Percentiles rank a stretch among this genome's conserved stretches.
Conservation (phyloP, 2,888 invertebrate species). For the Drosophila mayaguana region DNA sequence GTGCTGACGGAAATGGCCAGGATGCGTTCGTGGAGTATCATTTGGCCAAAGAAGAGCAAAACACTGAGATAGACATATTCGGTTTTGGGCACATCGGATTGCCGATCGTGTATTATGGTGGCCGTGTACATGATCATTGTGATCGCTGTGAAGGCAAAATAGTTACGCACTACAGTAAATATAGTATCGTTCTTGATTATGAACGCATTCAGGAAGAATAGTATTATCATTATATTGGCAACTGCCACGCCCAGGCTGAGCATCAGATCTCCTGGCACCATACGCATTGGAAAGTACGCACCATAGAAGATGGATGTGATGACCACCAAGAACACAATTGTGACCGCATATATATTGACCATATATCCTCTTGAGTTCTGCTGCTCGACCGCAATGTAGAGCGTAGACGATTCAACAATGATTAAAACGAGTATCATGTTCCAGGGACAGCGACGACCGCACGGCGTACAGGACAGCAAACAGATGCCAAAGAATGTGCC, state of each 20-base stretch:
- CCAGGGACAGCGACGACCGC: conserved; percentile 54
- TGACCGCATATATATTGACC: conserved; percentile 54
- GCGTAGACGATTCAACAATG: conserved; percentile 64
- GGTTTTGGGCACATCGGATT: conserved; percentile 60
- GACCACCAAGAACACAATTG: conserved; percentile 56
- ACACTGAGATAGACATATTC: conserved; percentile 65
- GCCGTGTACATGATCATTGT: conserved; percentile 66
- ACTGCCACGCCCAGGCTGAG: conserved; percentile 61
- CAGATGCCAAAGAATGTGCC: conserved; percentile 60
- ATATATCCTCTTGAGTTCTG: conserved; percentile 33
- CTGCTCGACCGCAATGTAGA: conserved; percentile 65
- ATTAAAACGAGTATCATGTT: conserved; percentile 42
- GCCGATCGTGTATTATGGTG: conserved; percentile 68
- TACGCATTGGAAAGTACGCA: conserved; percentile 69
- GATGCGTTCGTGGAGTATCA: conserved; percentile 64
- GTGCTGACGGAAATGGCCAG: conserved; percentile 27
- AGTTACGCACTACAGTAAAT: conserved; percentile 46
- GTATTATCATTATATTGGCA: conserved; percentile 50
- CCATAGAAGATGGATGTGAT: conserved; percentile 56
- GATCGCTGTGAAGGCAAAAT: conserved; percentile 59
- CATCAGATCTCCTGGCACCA: conserved; percentile 63
- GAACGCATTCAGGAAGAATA: conserved; percentile 56
- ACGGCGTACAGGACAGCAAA: conserved; percentile 53
- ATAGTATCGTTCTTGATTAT: conserved; percentile 4
- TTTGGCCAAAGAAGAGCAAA: conserved; percentile 58